Conservation (phyloP, 2,797 vertebrate species). For the Melanitta fusca region DNA sequence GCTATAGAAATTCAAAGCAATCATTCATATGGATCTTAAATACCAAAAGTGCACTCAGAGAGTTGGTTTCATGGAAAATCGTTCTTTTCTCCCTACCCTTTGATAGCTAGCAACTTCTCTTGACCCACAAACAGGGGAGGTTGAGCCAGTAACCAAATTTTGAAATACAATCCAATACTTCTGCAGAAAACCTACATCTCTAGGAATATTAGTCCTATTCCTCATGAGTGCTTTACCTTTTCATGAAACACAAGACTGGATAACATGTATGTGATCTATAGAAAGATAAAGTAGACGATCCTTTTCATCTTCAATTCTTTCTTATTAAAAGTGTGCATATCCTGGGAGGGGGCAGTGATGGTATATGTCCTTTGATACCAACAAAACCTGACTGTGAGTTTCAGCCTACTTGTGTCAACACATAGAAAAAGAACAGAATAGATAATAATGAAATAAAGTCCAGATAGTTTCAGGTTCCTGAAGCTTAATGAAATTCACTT, state of each 20-base stretch:
- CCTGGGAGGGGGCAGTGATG: fast-evolving
- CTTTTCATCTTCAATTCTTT: neutral
- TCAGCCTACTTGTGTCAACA: neutral
- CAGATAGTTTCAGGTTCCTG: neutral
- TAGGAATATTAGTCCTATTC: neutral
- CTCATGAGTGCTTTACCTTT: neutral
- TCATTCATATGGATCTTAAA: neutral
- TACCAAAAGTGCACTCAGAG: neutral
- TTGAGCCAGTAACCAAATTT: neutral
- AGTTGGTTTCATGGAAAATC: neutral
- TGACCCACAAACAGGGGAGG: neutral
- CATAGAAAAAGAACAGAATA: neutral
- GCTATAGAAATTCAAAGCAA: neutral
- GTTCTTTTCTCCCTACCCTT: neutral
- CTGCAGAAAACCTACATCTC: neutral
- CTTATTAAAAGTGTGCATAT: neutral
- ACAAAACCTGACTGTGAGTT: neutral
- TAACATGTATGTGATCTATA: neutral
- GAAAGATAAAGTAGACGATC: neutral
- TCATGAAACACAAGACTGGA: neutral
- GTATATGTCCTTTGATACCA: neutral
- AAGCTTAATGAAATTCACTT: slow-evolving; percentile 22
- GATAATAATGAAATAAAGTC: neutral
- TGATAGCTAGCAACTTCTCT: neutral
- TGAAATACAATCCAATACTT: no score